Percentiles rank a stretch among this genome's conserved stretches.
phyloP scores from a whole-genome alignment of 2,888 invertebrate genomes.

The Dynastes grantii region DNA sequence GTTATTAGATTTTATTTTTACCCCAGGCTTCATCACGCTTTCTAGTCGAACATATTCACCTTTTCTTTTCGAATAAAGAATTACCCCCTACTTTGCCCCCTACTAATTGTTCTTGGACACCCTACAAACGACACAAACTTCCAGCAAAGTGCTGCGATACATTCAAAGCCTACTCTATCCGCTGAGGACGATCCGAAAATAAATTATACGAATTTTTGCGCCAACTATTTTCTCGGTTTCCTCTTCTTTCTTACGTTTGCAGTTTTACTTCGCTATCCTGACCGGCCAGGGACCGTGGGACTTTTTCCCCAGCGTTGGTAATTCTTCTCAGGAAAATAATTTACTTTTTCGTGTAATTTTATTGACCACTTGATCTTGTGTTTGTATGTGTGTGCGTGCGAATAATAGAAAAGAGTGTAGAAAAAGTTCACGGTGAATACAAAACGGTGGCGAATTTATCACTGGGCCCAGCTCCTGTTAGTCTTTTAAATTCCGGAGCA shows the following conservation, averaged over 20 bases:
- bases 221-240: constrained; percentile 13
- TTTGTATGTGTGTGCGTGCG: too few relatives aligned
- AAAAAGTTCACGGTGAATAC: background rate
- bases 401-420: background rate
- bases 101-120: too few relatives aligned
- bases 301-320: constrained; percentile 15
- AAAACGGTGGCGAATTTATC: background rate
- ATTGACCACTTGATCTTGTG: constrained; percentile 38
- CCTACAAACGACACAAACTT: too few relatives aligned
- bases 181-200: background rate
- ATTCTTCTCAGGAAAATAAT: constrained; percentile 22
- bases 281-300: background rate
- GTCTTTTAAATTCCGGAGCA: constrained; percentile 7
- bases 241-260: constrained; percentile 10
- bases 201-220: constrained; percentile 13
- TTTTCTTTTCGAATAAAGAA: too few relatives aligned
- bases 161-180: too few relatives aligned
- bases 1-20: too few relatives aligned
- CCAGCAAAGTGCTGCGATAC: too few relatives aligned
- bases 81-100: too few relatives aligned
- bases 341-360: constrained; percentile 36
- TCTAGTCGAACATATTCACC: too few relatives aligned
- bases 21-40: too few relatives aligned
- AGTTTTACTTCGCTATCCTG: background rate
- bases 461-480: background rate